phyloP scores from a whole-genome alignment of 2,888 invertebrate species.

The Desoria tigrina region DNA sequence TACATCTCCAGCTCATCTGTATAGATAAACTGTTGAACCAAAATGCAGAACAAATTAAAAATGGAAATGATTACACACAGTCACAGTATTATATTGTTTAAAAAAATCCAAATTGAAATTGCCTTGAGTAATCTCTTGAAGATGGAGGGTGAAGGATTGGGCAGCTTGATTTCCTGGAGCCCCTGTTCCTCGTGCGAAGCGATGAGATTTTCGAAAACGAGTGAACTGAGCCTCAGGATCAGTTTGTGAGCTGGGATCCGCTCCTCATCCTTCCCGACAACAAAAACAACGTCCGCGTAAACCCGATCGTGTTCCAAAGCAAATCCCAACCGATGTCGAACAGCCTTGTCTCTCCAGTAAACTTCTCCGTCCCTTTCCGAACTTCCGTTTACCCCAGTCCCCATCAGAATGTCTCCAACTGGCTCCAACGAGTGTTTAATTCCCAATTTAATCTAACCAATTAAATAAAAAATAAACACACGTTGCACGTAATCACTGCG shows the following conservation, averaged over 20 bases:
- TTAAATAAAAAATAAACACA: too few relatives aligned
- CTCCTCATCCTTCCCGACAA: slow-evolving; percentile 10
- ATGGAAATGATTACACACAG: too few relatives aligned
- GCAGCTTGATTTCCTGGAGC: slow-evolving; percentile 10
- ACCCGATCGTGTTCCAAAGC: slow-evolving; percentile 8
- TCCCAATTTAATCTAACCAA: too few relatives aligned
- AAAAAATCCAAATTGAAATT: too few relatives aligned
- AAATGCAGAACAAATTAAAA: too few relatives aligned
- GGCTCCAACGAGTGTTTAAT: too few relatives aligned
- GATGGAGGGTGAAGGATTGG: background rate
- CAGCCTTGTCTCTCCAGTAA: slow-evolving; percentile 15
- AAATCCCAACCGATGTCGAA: slow-evolving; percentile 13
- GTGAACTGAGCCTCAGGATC: slow-evolving; percentile 9
- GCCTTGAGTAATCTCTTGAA: slow-evolving; percentile 15
- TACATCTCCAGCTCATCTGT: slow-evolving; percentile 19
- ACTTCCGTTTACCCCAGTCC: too few relatives aligned
- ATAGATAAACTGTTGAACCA: slow-evolving; percentile 20
- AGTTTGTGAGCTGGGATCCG: slow-evolving; percentile 17
- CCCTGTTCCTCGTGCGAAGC: slow-evolving; percentile 13
- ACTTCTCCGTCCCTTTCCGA: background rate
- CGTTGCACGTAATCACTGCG: too few relatives aligned
- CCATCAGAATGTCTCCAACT: too few relatives aligned
- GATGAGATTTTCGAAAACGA: slow-evolving; percentile 19
- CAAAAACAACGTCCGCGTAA: slow-evolving; percentile 6
- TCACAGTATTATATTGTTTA: too few relatives aligned